Evolutionary conservation across 2,888 invertebrate species (phyloP).

Genomic region (Ennomos quercinarius): DNA sequence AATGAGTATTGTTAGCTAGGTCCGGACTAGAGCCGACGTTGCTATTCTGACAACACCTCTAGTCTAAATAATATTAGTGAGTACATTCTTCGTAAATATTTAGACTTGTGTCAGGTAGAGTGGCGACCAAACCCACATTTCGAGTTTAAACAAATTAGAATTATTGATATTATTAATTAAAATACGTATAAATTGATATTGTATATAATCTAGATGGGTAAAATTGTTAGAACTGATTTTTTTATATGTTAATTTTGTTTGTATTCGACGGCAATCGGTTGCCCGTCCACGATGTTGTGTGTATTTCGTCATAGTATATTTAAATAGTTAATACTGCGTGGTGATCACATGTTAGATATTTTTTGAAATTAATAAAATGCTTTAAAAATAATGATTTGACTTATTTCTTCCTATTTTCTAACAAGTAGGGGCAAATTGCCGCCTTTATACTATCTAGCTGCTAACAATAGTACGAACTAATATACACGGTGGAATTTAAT

Average conservation of each 20-base stretch:
- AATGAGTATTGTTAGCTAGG: conserved; percentile 45
- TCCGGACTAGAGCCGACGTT: conserved; percentile 43
- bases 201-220: conserved; percentile 69
- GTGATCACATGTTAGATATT: conserved; percentile 81
- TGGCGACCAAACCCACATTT: conserved; percentile 22
- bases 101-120: conserved; percentile 8
- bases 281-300: conserved; percentile 62
- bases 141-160: conserved; percentile 62
- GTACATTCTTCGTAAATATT: conserved; percentile 19
- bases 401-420: too few species aligned
- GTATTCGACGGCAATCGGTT: conserved; percentile 58
- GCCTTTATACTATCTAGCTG: too few species aligned
- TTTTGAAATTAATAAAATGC: conserved; percentile 82
- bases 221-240: conserved; percentile 72
- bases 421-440: too few species aligned
- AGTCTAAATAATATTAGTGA: conserved; percentile 37
- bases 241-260: conserved; percentile 59
- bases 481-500: too few species aligned
- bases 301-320: conserved; percentile 79
- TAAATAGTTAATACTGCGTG: conserved; percentile 77
- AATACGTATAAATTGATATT: conserved; percentile 67
- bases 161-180: conserved; percentile 62
- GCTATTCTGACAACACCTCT: conserved; percentile 44
- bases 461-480: too few species aligned
- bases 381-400: conserved; percentile 59